phyloP scores from a whole-genome alignment of 23 tunicate species.

The Aplidium turbinatum region DNA sequence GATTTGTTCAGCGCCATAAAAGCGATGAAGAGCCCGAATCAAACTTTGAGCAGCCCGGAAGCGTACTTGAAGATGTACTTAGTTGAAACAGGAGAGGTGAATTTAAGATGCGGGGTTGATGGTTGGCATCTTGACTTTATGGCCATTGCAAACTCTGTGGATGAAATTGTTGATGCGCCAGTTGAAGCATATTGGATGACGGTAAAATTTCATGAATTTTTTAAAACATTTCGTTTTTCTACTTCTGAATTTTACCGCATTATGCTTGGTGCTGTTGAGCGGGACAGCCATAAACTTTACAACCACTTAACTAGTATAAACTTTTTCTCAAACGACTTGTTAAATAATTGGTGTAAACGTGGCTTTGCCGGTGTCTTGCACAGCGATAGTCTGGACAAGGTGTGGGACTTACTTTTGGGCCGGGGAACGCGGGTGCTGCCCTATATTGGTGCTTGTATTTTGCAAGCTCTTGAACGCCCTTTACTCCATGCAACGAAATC shows the following conservation, averaged over 20 bases:
- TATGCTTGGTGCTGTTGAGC: constrained; percentile 1
- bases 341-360: constrained; percentile 34
- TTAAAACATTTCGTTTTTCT: constrained; percentile 9
- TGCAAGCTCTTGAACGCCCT: constrained; percentile 45
- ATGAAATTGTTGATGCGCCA: constrained; percentile 54
- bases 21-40: background rate
- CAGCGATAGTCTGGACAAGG: constrained; percentile 48
- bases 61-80: constrained; percentile 51
- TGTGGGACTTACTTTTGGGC: constrained; percentile 77
- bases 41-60: constrained; percentile 12
- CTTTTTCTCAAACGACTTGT: constrained; percentile 6
- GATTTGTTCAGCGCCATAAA: constrained; percentile 66
- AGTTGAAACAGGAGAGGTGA: constrained; percentile 58
- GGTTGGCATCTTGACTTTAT: constrained; percentile 55
- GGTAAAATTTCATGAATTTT: constrained; percentile 35
- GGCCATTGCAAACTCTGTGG: constrained; percentile 39
- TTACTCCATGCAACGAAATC: constrained; percentile 27
- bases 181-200: constrained; percentile 71
- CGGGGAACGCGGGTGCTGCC: constrained; percentile 48
- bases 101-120: constrained; percentile 12
- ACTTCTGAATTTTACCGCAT: constrained; percentile 25
- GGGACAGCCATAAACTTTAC: constrained; percentile 26
- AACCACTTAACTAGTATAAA: constrained; percentile 12
- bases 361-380: constrained; percentile 40
- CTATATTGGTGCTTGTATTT: constrained; percentile 63